Percentiles rank a stretch among this genome's conserved stretches.
phyloP scores from a whole-genome alignment of 1,140 invertebrate species.

The Cotesia vestalis region DNA sequence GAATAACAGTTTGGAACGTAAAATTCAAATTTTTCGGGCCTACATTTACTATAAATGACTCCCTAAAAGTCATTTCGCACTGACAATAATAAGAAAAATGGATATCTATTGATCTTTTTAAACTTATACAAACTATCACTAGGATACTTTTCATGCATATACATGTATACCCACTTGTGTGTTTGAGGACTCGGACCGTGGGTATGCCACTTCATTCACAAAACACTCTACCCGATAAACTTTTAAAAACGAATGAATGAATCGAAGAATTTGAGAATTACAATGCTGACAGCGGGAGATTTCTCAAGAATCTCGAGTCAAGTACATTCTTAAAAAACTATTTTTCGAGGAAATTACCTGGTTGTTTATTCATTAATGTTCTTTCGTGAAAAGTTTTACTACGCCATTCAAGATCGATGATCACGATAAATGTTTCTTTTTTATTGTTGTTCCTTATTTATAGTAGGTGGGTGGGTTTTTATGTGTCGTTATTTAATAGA shows the following conservation, averaged over 20 bases:
- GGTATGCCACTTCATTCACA: slow-evolving; percentile 8
- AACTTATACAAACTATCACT: neutral
- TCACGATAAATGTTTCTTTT: no score
- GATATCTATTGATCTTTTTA: neutral
- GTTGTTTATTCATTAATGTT: no score
- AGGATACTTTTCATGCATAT: neutral
- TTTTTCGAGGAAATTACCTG: no score
- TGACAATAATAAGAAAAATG: slow-evolving; percentile 2
- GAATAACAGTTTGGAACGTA: neutral
- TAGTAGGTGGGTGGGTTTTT: no score
- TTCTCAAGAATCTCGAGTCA: neutral
- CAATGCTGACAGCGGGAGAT: slow-evolving; percentile 3
- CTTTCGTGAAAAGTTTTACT: no score
- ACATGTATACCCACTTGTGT: neutral
- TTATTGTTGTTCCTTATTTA: no score
- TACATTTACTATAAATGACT: no score
- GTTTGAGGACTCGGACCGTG: neutral
- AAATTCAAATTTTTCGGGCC: slow-evolving; percentile 9
- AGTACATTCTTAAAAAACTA: no score
- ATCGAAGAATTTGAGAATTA: neutral
- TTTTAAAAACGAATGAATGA: slow-evolving; percentile 8
- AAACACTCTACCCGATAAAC: neutral
- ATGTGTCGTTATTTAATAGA: no score
- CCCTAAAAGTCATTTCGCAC: slow-evolving; percentile 6
- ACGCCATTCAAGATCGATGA: no score